phyloP scores from a whole-genome alignment of 2,888 invertebrate species.

The Epinotia brunnichana region DNA sequence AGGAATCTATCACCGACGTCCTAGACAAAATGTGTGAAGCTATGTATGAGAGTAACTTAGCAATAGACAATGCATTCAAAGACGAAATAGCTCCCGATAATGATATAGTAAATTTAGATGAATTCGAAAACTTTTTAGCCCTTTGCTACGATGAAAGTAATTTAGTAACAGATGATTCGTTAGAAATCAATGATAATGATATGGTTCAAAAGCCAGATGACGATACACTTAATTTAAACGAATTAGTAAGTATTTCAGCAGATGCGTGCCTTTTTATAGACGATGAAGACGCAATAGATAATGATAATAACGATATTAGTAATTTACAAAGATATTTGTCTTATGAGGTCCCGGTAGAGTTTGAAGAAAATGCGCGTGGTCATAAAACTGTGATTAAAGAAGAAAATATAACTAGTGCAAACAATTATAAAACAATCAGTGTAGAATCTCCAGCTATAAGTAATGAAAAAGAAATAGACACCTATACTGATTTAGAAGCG shows the following conservation, averaged over 20 bases:
- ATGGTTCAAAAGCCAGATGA: background rate
- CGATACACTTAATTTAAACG: constrained; percentile 12
- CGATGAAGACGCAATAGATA: background rate
- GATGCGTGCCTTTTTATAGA: background rate
- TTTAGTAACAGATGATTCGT: constrained; percentile 7
- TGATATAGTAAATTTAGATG: constrained; percentile 29
- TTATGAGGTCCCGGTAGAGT: background rate
- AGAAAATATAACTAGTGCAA: background rate
- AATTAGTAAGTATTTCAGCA: constrained; percentile 15
- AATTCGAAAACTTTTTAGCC: constrained; percentile 34
- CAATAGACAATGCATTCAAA: background rate
- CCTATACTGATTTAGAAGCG: background rate
- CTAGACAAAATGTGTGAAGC: constrained; percentile 28
- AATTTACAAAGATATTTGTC: background rate
- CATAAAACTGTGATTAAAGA: background rate
- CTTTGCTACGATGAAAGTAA: background rate
- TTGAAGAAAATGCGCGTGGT: background rate
- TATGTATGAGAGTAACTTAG: background rate
- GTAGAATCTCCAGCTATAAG: background rate
- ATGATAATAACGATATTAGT: background rate
- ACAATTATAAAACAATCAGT: too few species aligned
- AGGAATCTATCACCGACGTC: constrained; percentile 10
- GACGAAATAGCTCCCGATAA: background rate
- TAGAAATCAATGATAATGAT: background rate
- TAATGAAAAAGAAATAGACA: background rate